These are phyloP conservation scores for Drosophila chauvacae DNA, from an alignment of 1,140 invertebrate genomes.

Conservation along the genomic window DNA sequence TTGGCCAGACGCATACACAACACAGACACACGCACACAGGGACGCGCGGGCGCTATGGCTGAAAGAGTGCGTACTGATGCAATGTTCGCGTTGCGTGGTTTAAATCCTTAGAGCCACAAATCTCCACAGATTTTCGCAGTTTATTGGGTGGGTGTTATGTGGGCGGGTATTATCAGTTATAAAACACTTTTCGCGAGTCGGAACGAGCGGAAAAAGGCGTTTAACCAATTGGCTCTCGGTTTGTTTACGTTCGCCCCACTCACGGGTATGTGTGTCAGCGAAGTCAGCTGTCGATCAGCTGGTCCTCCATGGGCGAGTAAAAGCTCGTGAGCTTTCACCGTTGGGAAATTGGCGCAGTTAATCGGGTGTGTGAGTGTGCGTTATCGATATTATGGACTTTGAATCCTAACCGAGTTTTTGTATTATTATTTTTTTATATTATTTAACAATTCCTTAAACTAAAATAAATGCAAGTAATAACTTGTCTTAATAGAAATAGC, in stretches of 20 bases:
- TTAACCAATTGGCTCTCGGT: constrained; percentile 31
- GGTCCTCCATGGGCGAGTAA: constrained; percentile 26
- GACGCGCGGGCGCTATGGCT: constrained; percentile 42
- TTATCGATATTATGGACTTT: constrained; percentile 17
- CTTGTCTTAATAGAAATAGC: not conserved
- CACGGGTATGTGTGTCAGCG: constrained; percentile 16
- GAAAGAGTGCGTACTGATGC: constrained; percentile 73
- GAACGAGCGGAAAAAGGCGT: constrained; percentile 32
- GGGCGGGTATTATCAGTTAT: constrained; percentile 11
- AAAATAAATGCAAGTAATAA: not conserved
- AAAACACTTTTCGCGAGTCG: constrained; percentile 30
- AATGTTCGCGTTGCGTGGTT: constrained; percentile 50
- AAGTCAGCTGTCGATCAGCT: constrained; percentile 41
- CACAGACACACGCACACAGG: constrained; percentile 46
- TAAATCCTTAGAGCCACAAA: not conserved
- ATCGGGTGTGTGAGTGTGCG: not conserved
- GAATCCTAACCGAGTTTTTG: not conserved
- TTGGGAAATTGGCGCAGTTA: not conserved
- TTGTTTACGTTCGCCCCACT: constrained; percentile 37
- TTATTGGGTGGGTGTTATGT: not conserved
- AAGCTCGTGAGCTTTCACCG: constrained; percentile 39
- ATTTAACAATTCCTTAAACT: not conserved
- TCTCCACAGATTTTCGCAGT: not conserved
- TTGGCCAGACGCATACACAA: constrained; percentile 50
- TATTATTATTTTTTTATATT: not conserved